Evolutionary conservation across 92 coral and sea anemone species (phyloP).

Genomic region (Bergia puertoricense): DNA sequence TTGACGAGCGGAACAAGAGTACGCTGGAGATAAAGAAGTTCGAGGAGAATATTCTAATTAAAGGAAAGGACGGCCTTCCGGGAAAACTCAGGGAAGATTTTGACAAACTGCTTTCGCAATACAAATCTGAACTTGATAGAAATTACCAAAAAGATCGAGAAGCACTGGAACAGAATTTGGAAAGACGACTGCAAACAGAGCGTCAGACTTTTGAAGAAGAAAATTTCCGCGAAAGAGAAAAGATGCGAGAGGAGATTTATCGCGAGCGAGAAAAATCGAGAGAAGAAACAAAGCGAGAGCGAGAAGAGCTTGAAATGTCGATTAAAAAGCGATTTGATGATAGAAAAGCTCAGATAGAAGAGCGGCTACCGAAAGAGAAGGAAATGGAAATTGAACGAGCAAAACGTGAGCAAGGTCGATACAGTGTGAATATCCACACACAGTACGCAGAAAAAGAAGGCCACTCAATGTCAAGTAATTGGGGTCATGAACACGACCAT

Average conservation of each 20-base stretch:
- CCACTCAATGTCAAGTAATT: not conserved
- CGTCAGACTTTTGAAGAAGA: constrained; percentile 72
- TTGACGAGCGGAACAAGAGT: constrained; percentile 71
- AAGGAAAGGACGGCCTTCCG: constrained; percentile 83
- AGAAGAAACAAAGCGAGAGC: constrained; percentile 48
- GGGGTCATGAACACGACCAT: not conserved
- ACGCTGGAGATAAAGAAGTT: constrained; percentile 62
- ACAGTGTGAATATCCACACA: not conserved
- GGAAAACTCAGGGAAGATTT: constrained; percentile 89
- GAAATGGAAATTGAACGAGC: constrained; percentile 30
- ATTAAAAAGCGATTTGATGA: constrained; percentile 43
- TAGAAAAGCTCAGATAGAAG: constrained; percentile 49
- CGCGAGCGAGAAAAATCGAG: constrained; percentile 41
- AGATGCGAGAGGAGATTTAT: constrained; percentile 60
- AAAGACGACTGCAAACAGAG: constrained; percentile 64
- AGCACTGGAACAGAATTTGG: constrained; percentile 59
- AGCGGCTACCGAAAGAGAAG: constrained; percentile 8
- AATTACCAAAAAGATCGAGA: constrained; percentile 70
- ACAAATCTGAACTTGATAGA: constrained; percentile 76
- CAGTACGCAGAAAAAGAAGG: constrained; percentile 2
- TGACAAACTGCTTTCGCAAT: constrained; percentile 76
- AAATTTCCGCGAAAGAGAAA: constrained; percentile 56
- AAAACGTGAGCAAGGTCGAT: not conserved
- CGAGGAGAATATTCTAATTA: constrained; percentile 68
- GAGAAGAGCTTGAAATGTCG: constrained; percentile 26